phyloP scores from a whole-genome alignment of 2,888 invertebrate species.

The Drosophila fungiperda region DNA sequence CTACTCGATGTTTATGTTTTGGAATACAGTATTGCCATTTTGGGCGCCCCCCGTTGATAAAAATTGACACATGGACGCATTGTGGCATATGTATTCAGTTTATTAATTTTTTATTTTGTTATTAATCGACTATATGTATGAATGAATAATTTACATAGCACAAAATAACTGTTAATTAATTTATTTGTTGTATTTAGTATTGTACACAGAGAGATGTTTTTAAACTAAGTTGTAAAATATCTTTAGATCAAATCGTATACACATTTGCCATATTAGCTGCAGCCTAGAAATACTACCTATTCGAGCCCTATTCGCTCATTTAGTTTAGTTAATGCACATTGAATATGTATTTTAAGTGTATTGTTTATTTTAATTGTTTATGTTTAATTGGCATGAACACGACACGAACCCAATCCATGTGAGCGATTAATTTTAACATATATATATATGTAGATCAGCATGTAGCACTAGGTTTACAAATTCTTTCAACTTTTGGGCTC shows the following conservation, averaged over 20 bases:
- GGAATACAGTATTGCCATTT: slow-evolving; percentile 19
- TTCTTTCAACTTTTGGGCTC: slow-evolving; percentile 26
- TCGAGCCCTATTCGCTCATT: slow-evolving; percentile 24
- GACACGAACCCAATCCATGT: slow-evolving; percentile 44
- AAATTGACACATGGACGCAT: neutral
- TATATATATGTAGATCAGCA: slow-evolving; percentile 13
- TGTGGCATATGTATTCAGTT: slow-evolving; percentile 6
- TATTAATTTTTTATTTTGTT: slow-evolving; percentile 14
- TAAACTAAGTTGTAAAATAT: slow-evolving; percentile 51
- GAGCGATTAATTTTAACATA: slow-evolving; percentile 39
- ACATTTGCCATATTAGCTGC: slow-evolving; percentile 41
- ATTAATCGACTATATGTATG: slow-evolving; percentile 17
- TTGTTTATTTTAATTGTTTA: neutral
- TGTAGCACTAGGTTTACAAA: slow-evolving; percentile 29
- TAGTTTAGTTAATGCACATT: slow-evolving; percentile 62
- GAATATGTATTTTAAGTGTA: slow-evolving; percentile 31
- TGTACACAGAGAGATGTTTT: slow-evolving; percentile 51
- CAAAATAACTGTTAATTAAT: slow-evolving; percentile 33
- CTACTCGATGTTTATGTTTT: slow-evolving; percentile 6
- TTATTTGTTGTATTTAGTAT: slow-evolving; percentile 39
- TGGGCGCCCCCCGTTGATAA: slow-evolving; percentile 9
- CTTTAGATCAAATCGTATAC: slow-evolving; percentile 66
- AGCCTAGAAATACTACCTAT: slow-evolving; percentile 29
- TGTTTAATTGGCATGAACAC: slow-evolving; percentile 29
- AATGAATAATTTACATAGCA: slow-evolving; percentile 30